Conservation (phyloP, 2,113 vertebrate genomes). For the Pipa parva region DNA sequence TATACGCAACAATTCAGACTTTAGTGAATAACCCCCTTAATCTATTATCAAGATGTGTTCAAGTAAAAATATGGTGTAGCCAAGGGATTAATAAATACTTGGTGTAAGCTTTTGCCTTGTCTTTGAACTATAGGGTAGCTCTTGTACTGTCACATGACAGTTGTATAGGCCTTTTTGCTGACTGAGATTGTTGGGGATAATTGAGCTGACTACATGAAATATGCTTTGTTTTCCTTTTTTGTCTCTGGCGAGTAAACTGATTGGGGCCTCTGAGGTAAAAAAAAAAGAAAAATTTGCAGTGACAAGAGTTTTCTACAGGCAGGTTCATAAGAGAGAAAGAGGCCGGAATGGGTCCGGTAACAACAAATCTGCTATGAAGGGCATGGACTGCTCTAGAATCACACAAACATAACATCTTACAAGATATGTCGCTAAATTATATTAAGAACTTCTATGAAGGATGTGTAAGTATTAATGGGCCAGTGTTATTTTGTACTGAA, state of each 20-base stretch:
- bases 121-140: neutral
- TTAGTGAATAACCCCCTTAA: too few species aligned
- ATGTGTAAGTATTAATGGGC: constrained; percentile 75
- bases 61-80: too few species aligned
- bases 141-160: constrained; percentile 9
- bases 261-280: constrained; percentile 56
- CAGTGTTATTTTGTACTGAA: too few species aligned
- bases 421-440: constrained; percentile 78
- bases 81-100: too few species aligned
- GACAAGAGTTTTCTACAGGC: constrained; percentile 63
- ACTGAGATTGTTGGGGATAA: constrained; percentile 67
- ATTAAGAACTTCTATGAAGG: constrained; percentile 83
- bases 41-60: too few species aligned
- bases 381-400: constrained; percentile 46
- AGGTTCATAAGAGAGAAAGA: constrained; percentile 49
- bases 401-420: constrained; percentile 45
- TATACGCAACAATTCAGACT: too few species aligned
- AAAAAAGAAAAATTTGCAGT: constrained; percentile 65
- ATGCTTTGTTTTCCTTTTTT: constrained; percentile 63
- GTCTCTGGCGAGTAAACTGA: constrained; percentile 65
- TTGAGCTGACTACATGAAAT: constrained; percentile 55
- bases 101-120: too few species aligned
- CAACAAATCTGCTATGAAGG: constrained; percentile 54
- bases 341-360: constrained; percentile 50
- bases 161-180: constrained; percentile 60